Conservation (phyloP, 2,797 vertebrate species). For the Lindbergichthys nudifrons region DNA sequence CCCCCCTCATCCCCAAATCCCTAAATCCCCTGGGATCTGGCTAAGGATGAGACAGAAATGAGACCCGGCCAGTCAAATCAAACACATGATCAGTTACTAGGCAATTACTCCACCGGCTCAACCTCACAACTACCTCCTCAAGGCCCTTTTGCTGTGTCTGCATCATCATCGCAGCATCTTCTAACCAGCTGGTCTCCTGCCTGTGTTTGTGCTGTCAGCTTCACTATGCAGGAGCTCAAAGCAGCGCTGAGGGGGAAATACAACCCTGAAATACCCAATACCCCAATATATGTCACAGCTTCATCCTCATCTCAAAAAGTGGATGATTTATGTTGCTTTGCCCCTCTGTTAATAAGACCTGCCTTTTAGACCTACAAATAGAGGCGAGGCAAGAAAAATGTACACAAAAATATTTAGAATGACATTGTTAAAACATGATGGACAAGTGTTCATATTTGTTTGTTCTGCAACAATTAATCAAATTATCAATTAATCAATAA, state of each 20-base stretch:
- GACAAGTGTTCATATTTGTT: neutral
- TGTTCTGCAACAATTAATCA: neutral
- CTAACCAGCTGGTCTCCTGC: constrained; percentile 38
- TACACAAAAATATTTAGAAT: neutral
- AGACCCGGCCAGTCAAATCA: constrained; percentile 80
- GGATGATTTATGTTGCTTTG: constrained; percentile 36
- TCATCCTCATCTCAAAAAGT: constrained; percentile 31
- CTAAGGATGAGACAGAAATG: constrained; percentile 79
- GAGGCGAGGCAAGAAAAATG: neutral
- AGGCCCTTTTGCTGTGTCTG: constrained; percentile 55
- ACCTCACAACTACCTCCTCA: constrained; percentile 59
- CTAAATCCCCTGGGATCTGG: constrained; percentile 80
- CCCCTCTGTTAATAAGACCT: neutral
- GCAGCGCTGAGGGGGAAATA: constrained; percentile 33
- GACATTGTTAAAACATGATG: neutral
- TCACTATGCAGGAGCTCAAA: constrained; percentile 37
- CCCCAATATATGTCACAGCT: constrained; percentile 22
- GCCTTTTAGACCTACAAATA: neutral
- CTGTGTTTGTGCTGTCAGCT: constrained; percentile 56
- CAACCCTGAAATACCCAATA: constrained; percentile 18
- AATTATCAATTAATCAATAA: neutral
- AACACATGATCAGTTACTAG: constrained; percentile 76
- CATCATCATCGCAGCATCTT: constrained; percentile 51
- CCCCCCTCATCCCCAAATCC: constrained; percentile 79
- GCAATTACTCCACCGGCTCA: constrained; percentile 78